Evolutionary conservation across 1,140 invertebrate species (phyloP).

Genomic region (Melipona quadrifasciata): DNA sequence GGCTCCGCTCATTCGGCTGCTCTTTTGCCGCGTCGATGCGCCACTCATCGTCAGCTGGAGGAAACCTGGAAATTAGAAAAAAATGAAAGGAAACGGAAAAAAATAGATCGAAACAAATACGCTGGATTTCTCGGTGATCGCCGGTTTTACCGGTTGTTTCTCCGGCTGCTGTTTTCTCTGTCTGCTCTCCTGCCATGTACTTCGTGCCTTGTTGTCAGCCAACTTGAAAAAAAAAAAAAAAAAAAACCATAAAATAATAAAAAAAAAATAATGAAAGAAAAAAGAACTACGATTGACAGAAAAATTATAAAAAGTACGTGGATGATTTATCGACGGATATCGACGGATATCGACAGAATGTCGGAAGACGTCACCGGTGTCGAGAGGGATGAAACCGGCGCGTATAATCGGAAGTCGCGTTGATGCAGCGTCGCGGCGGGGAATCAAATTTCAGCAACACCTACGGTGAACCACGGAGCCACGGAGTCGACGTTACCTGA

Average conservation of each 20-base stretch:
- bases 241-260: not conserved
- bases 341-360: not conserved
- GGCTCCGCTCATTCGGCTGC: conserved; percentile 65
- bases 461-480: conserved; percentile 5
- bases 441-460: conserved; percentile 66
- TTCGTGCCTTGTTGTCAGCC: not conserved
- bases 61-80: conserved; percentile 21
- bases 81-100: not conserved
- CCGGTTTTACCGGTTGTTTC: not conserved
- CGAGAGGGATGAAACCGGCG: not conserved
- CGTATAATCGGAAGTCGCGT: conserved; percentile 56
- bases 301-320: not conserved
- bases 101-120: not conserved
- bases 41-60: conserved; percentile 57
- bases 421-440: conserved; percentile 51
- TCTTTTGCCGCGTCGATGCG: conserved; percentile 70
- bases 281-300: not conserved
- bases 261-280: not conserved
- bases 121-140: conserved; percentile 16
- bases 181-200: not conserved
- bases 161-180: not conserved
- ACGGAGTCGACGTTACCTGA: not conserved
- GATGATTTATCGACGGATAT: not conserved
- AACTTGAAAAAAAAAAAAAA: not conserved
- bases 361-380: not conserved